Evolutionary conservation across 2,888 invertebrate species (phyloP).

Genomic region (Cancer borealis): DNA sequence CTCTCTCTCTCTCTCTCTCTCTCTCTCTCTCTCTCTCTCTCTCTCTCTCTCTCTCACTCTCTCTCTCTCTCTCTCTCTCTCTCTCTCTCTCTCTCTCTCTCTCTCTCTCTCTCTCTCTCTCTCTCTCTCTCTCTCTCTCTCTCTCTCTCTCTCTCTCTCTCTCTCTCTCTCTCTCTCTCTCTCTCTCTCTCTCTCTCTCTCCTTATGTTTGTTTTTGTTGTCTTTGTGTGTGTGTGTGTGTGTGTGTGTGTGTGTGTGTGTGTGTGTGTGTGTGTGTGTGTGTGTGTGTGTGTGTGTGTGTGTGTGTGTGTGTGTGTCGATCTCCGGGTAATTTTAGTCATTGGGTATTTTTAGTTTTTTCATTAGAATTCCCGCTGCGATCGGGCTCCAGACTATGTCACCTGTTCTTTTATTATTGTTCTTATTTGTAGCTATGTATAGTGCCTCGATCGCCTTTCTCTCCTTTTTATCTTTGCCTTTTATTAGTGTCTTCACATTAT

Average conservation of each 20-base stretch:
- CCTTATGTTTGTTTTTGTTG: too few relatives aligned
- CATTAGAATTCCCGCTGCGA: too few relatives aligned
- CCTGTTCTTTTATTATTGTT: too few relatives aligned
- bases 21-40: conserved; percentile 26
- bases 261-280: conserved; percentile 34
- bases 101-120: not conserved
- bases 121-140: not conserved
- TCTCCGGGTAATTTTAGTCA: too few relatives aligned
- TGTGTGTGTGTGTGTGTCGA: not conserved
- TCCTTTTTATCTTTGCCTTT: too few relatives aligned
- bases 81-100: not conserved
- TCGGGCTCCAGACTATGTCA: too few relatives aligned
- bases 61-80: conserved; percentile 13
- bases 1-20: too few relatives aligned
- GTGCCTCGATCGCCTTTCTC: too few relatives aligned
- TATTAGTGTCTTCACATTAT: too few relatives aligned
- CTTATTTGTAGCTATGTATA: too few relatives aligned
- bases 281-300: conserved; percentile 43
- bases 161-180: not conserved
- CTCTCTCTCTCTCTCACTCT: not conserved
- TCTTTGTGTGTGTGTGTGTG: too few relatives aligned
- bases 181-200: not conserved
- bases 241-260: not conserved
- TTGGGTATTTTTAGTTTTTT: too few relatives aligned
- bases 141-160: not conserved